A percentile compares a stretch with the other conserved stretches of the same genome.
Evolutionary conservation across 1,140 invertebrate genomes (phyloP).

Genomic region (Leptinotarsa texana): DNA sequence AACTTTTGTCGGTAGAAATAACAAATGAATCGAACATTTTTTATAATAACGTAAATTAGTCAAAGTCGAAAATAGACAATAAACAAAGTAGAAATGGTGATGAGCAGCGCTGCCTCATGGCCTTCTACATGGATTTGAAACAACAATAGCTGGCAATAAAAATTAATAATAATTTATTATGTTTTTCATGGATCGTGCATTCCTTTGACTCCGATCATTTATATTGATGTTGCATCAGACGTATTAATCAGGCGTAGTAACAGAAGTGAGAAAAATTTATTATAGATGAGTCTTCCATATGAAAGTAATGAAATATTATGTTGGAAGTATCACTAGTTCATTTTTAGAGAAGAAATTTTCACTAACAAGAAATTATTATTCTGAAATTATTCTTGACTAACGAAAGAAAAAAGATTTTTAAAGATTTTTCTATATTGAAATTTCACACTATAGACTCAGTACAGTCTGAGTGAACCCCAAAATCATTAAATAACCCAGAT

Average conservation of each 20-base stretch:
- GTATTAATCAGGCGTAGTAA: not conserved
- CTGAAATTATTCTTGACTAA: too few relatives aligned
- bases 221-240: not conserved
- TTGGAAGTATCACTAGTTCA: too few relatives aligned
- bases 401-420: too few relatives aligned
- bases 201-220: not conserved
- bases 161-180: slow-evolving; percentile 16
- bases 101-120: not conserved
- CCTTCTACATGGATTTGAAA: slow-evolving; percentile 8
- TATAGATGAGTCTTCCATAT: too few relatives aligned
- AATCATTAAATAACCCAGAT: too few relatives aligned
- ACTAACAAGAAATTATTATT: too few relatives aligned
- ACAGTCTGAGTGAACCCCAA: too few relatives aligned
- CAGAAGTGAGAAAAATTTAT: not conserved
- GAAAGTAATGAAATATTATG: too few relatives aligned
- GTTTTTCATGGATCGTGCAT: slow-evolving; percentile 9
- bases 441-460: too few relatives aligned
- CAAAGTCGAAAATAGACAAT: slow-evolving; percentile 18
- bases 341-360: too few relatives aligned
- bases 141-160: slow-evolving; percentile 11
- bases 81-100: slow-evolving; percentile 16
- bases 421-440: too few relatives aligned
- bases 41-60: slow-evolving; percentile 13
- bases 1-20: slow-evolving; percentile 18
- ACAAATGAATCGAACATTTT: slow-evolving; percentile 6